Evolutionary conservation across 2,888 invertebrate genomes (phyloP).

Genomic region (Zygogramma bicolorata): DNA sequence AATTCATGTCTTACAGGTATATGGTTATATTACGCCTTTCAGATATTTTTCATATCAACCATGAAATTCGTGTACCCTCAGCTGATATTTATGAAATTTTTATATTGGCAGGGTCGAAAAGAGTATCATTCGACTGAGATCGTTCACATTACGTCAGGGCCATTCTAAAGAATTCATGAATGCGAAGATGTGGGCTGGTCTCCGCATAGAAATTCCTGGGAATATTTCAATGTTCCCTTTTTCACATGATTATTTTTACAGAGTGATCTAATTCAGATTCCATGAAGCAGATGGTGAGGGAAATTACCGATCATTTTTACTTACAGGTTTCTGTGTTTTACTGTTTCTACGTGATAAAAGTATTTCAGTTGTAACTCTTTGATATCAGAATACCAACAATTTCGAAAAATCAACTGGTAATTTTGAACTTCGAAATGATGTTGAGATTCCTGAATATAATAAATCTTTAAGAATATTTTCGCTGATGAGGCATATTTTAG

Average conservation of each 20-base stretch:
- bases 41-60: neutral
- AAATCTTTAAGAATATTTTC: too few species aligned
- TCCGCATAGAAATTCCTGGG: neutral
- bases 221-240: neutral
- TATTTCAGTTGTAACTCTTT: too few species aligned
- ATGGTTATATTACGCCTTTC: neutral
- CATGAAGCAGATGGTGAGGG: too few species aligned
- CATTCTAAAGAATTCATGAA: neutral
- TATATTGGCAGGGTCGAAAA: neutral
- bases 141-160: neutral
- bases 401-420: too few species aligned
- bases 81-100: neutral
- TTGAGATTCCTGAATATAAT: too few species aligned
- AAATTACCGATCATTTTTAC: too few species aligned
- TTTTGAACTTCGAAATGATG: too few species aligned
- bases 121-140: neutral
- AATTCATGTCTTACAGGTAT: neutral
- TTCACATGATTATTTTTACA: neutral
- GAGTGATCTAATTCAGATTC: too few species aligned
- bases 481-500: too few species aligned
- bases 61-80: neutral
- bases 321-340: too few species aligned
- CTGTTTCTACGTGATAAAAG: too few species aligned
- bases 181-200: neutral
- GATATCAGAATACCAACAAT: too few species aligned